Conservation (phyloP, 2,797 vertebrate genomes). For the Delichon dasypus region DNA sequence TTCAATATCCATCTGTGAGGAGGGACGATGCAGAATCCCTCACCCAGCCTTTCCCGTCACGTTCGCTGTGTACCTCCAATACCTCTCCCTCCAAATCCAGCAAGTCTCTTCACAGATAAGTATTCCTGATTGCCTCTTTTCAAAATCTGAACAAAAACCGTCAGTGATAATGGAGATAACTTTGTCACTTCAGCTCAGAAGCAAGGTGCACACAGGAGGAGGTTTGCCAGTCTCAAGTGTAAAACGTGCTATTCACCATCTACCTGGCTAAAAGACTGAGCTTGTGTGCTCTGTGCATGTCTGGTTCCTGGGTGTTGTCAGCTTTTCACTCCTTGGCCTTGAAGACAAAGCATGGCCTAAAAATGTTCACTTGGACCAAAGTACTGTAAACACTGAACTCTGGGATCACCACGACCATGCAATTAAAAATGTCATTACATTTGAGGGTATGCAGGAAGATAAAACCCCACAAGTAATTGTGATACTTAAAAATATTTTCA, state of each 20-base stretch:
- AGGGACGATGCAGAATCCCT: not conserved
- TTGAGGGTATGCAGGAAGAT: not conserved
- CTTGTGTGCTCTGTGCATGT: not conserved
- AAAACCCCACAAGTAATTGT: not conserved
- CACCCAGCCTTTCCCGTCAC: not conserved
- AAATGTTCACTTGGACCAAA: not conserved
- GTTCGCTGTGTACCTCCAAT: not conserved
- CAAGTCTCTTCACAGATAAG: not conserved
- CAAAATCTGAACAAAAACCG: not conserved
- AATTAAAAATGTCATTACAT: conserved; percentile 6
- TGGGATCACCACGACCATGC: not conserved
- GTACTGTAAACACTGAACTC: conserved; percentile 3
- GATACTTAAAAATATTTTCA: not conserved
- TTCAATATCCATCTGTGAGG: not conserved
- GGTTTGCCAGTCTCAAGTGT: not conserved
- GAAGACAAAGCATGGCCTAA: conserved; percentile 14
- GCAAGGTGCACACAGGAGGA: not conserved
- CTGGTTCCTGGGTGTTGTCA: not conserved
- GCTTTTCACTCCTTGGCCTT: not conserved
- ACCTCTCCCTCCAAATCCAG: not conserved
- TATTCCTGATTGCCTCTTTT: not conserved
- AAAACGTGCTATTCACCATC: not conserved
- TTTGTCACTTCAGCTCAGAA: not conserved
- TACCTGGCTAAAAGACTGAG: not conserved
- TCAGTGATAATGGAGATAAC: not conserved